Evolutionary conservation across 2,113 vertebrate species (phyloP).

Genomic region (Gallinago media): DNA sequence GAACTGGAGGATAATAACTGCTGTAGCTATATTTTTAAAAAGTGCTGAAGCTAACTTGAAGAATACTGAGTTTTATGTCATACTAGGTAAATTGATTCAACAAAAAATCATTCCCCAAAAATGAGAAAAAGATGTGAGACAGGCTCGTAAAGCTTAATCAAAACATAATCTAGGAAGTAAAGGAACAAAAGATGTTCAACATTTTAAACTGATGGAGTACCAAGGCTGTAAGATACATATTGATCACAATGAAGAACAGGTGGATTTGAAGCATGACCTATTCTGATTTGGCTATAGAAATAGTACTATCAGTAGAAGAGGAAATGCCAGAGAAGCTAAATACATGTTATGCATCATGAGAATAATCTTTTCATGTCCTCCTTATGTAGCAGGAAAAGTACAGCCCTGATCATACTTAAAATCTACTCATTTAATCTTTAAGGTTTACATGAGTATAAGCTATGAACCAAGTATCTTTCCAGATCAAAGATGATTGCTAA

Average conservation of each 20-base stretch:
- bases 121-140: not conserved
- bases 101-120: not conserved
- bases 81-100: not conserved
- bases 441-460: accelerated
- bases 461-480: not conserved
- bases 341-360: not conserved
- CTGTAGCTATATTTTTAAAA: not conserved
- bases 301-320: not conserved
- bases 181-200: not conserved
- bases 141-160: not conserved
- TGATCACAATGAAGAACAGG: not conserved
- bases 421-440: not conserved
- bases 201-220: not conserved
- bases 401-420: not conserved
- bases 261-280: not conserved
- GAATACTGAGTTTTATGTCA: not conserved
- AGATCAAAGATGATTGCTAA: not conserved
- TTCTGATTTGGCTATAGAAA: not conserved
- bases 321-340: not conserved
- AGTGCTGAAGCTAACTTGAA: not conserved
- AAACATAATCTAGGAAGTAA: not conserved
- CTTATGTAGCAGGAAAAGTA: not conserved
- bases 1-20: not conserved
- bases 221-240: not conserved
- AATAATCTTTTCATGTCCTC: not conserved